These are phyloP conservation scores for Rhynchophorus ferrugineus DNA, from an alignment of 1,140 invertebrate species.

Conservation along the genomic window DNA sequence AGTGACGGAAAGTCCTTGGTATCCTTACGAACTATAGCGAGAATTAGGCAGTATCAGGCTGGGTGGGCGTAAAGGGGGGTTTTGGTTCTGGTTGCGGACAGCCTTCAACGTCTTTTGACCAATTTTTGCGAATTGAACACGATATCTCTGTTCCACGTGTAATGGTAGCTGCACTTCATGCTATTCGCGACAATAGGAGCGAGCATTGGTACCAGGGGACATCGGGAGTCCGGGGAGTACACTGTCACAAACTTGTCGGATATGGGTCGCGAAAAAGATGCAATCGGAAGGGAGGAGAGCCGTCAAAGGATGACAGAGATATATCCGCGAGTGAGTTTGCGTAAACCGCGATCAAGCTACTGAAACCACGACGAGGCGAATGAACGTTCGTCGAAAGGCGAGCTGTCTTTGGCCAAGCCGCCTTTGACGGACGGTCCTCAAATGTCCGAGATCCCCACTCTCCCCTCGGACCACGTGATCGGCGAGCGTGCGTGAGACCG, in stretches of 20 bases:
- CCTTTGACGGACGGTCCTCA: not conserved
- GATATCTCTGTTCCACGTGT: slow-evolving; percentile 83
- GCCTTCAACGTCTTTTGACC: slow-evolving; percentile 67
- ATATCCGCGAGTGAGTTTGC: not conserved
- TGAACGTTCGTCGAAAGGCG: too few species aligned
- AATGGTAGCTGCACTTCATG: slow-evolving; percentile 67
- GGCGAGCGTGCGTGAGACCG: not conserved
- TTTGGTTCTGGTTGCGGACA: slow-evolving; percentile 19
- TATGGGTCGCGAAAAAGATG: slow-evolving; percentile 1
- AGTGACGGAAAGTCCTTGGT: too few species aligned
- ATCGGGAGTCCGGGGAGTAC: slow-evolving; percentile 11
- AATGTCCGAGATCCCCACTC: not conserved
- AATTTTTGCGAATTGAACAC: slow-evolving; percentile 84
- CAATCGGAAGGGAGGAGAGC: slow-evolving; percentile 3
- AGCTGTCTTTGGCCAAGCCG: too few species aligned
- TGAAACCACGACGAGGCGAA: too few species aligned
- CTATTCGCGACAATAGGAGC: slow-evolving; percentile 30
- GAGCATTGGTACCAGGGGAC: slow-evolving; percentile 23
- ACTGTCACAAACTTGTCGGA: slow-evolving; percentile 14
- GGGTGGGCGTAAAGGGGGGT: slow-evolving; percentile 25
- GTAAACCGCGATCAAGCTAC: too few species aligned
- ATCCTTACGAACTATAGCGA: slow-evolving; percentile 2
- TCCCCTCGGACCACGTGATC: slow-evolving; percentile 6
- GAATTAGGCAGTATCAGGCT: slow-evolving; percentile 9
- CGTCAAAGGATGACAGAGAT: not conserved